Conservation (phyloP, 2,888 invertebrate species). For the Panzeria rudis region DNA sequence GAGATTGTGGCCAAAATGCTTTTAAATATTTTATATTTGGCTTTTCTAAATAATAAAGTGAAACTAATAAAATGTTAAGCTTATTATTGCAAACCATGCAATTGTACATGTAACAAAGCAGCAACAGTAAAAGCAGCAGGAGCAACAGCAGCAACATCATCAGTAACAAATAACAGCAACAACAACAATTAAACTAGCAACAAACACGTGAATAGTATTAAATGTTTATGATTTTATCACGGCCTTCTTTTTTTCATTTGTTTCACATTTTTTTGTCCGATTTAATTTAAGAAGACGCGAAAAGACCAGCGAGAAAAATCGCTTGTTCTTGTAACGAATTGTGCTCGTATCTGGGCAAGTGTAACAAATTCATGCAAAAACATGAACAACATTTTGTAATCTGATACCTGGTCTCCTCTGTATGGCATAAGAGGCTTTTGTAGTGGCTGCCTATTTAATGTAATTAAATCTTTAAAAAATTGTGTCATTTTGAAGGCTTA, state of each 20-base stretch:
- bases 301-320: constrained; percentile 44
- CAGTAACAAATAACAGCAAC: constrained; percentile 46
- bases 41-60: background rate
- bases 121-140: constrained; percentile 18
- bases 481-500: constrained; percentile 34
- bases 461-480: constrained; percentile 50
- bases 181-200: constrained; percentile 51
- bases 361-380: constrained; percentile 66
- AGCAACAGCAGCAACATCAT: constrained; percentile 52
- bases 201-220: constrained; percentile 68
- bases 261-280: background rate
- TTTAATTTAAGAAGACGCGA: constrained; percentile 45
- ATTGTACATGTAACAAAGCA: constrained; percentile 39
- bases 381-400: constrained; percentile 71
- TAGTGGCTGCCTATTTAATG: constrained; percentile 18
- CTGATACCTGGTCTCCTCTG: constrained; percentile 41
- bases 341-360: constrained; percentile 54
- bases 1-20: constrained; percentile 28
- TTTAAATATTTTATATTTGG: constrained; percentile 22
- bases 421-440: background rate
- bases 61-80: constrained; percentile 68
- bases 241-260: background rate
- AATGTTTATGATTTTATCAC: constrained; percentile 68
- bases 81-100: constrained; percentile 66
- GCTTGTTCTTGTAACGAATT: constrained; percentile 37